Conservation (phyloP, 2,888 invertebrate species). For the Andrena hattorfiana region DNA sequence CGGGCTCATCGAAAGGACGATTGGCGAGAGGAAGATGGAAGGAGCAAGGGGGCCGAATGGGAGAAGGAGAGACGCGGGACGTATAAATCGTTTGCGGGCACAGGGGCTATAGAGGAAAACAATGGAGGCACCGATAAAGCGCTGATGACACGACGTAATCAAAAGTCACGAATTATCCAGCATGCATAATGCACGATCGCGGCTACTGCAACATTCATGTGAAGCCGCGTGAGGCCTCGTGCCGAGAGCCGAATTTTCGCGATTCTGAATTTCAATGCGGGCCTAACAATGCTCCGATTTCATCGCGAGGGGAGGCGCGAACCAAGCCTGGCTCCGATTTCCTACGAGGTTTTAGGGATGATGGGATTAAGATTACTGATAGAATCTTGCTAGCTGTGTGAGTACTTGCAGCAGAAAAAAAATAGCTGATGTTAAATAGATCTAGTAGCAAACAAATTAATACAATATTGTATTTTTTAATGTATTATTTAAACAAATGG, state of each 20-base stretch:
- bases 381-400: neutral
- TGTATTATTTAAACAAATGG: too few relatives aligned
- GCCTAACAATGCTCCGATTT: conserved; percentile 16
- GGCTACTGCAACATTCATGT: conserved; percentile 74
- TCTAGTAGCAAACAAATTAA: too few relatives aligned
- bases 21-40: neutral
- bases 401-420: neutral
- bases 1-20: conserved; percentile 32
- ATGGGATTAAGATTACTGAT: neutral
- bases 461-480: too few relatives aligned
- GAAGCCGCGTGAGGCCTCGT: conserved; percentile 25
- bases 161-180: conserved; percentile 78
- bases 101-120: conserved; percentile 56
- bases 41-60: neutral
- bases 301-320: neutral
- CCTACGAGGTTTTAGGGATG: neutral
- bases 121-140: conserved; percentile 70
- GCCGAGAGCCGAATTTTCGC: conserved; percentile 34
- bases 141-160: conserved; percentile 77
- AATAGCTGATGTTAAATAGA: neutral
- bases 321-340: neutral
- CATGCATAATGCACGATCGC: conserved; percentile 74
- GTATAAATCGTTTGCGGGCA: conserved; percentile 28
- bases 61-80: neutral
- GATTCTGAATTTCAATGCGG: conserved; percentile 22